A percentile compares a stretch with the other conserved stretches of the same genome.
phyloP scores from a whole-genome alignment of 2,113 vertebrate genomes.

The Pollimyrus isidori region DNA sequence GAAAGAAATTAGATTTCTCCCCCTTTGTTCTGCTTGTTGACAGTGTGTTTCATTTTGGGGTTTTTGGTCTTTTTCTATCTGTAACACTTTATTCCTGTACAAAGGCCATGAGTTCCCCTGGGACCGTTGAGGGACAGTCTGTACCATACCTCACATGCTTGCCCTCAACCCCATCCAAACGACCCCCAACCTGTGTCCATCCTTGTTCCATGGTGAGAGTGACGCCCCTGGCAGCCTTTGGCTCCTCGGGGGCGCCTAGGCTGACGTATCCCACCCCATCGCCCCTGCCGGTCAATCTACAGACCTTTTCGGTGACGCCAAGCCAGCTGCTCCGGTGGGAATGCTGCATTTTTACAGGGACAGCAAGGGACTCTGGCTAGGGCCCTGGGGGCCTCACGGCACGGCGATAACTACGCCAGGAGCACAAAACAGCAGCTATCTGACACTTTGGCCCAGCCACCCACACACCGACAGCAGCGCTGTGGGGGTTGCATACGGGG shows the following conservation, averaged over 20 bases:
- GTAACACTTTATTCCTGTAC: neutral
- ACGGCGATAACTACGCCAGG: neutral
- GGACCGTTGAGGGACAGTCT: neutral
- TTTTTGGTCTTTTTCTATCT: neutral
- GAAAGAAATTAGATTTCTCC: neutral
- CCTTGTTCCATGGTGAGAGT: conserved; percentile 27
- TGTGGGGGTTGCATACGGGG: too few species aligned
- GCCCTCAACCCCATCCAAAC: neutral
- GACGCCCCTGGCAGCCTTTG: conserved; percentile 52
- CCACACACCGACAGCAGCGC: neutral
- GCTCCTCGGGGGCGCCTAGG: conserved; percentile 41
- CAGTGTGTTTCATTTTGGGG: neutral
- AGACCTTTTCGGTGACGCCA: conserved; percentile 51
- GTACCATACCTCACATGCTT: neutral
- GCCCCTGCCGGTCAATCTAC: conserved; percentile 46
- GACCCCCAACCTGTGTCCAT: conserved; percentile 27
- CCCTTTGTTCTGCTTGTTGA: neutral
- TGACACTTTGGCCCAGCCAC: neutral
- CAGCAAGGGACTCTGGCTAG: neutral
- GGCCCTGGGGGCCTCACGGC: conserved; percentile 16
- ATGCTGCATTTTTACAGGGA: conserved; percentile 26
- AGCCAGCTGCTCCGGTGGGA: conserved; percentile 42
- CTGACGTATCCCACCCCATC: conserved; percentile 49
- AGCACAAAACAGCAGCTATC: neutral
- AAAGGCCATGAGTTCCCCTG: neutral